Conservation (phyloP, 2,797 vertebrate genomes). For the Propithecus deckenii region DNA sequence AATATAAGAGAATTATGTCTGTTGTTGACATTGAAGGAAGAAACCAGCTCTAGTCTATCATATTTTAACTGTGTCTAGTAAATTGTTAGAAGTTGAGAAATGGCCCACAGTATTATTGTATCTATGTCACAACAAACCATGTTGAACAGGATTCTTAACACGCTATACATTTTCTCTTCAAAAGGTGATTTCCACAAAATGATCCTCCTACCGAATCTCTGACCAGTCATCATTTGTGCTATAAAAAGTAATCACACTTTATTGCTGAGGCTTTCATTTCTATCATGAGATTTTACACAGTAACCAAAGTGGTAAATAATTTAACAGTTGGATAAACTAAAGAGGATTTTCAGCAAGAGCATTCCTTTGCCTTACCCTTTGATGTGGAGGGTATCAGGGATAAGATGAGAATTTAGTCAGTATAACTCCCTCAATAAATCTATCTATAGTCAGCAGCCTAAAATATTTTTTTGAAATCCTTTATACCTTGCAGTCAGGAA, state of each 20-base stretch:
- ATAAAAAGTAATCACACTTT: constrained; percentile 12
- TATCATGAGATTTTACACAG: constrained; percentile 52
- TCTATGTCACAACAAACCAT: background rate
- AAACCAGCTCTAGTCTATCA: background rate
- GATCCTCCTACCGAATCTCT: constrained; percentile 2
- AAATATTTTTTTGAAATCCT: constrained; percentile 44
- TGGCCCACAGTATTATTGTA: background rate
- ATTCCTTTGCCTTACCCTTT: constrained; percentile 26
- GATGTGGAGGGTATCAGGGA: constrained; percentile 24
- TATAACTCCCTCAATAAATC: constrained; percentile 42
- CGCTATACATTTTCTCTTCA: background rate
- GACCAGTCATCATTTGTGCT: constrained; percentile 27
- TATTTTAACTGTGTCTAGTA: background rate
- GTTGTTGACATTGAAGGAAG: background rate
- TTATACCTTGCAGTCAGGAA: constrained; percentile 36
- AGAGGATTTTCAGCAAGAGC: constrained; percentile 42
- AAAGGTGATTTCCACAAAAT: constrained; percentile 9
- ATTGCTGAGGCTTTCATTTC: constrained; percentile 46
- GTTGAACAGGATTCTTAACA: background rate
- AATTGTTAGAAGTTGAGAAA: background rate
- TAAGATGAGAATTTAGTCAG: constrained; percentile 54
- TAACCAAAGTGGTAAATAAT: constrained; percentile 60
- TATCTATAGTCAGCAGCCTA: constrained; percentile 1
- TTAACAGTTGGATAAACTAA: constrained; percentile 50
- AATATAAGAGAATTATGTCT: background rate